phyloP scores from a whole-genome alignment of 2,113 vertebrate genomes.

The Capreolus pygargus region DNA sequence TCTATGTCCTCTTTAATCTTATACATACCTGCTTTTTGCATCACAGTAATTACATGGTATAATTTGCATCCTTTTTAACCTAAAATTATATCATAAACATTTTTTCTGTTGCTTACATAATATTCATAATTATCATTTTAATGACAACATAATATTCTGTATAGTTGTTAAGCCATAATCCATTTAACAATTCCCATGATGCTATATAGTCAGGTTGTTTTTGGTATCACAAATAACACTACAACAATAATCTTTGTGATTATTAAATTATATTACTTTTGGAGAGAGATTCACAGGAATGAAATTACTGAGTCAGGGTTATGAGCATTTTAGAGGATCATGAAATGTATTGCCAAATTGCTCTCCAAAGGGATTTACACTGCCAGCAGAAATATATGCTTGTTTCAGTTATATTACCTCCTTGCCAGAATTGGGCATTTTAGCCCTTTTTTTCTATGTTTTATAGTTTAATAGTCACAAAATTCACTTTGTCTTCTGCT shows the following conservation, averaged over 20 bases:
- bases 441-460: not conserved
- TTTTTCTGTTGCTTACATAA: conserved; percentile 35
- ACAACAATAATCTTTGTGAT: not conserved
- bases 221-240: not conserved
- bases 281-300: conserved; percentile 19
- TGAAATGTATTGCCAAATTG: conserved; percentile 31
- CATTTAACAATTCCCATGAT: conserved; percentile 27
- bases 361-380: not conserved
- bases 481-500: not conserved
- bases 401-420: not conserved
- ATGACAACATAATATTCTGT: conserved; percentile 36
- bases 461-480: conserved; percentile 4
- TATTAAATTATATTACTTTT: conserved; percentile 56
- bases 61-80: conserved; percentile 38
- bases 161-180: conserved; percentile 4
- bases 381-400: not conserved
- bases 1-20: not conserved
- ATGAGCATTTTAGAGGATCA: conserved; percentile 42
- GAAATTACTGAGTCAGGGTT: conserved; percentile 41
- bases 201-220: not conserved
- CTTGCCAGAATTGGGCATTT: conserved; percentile 14
- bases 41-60: conserved; percentile 32
- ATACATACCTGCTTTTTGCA: conserved; percentile 43
- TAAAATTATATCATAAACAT: conserved; percentile 40
- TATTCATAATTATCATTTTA: conserved; percentile 40